phyloP scores from a whole-genome alignment of 2,797 vertebrate species.

The Vipera ursinii region DNA sequence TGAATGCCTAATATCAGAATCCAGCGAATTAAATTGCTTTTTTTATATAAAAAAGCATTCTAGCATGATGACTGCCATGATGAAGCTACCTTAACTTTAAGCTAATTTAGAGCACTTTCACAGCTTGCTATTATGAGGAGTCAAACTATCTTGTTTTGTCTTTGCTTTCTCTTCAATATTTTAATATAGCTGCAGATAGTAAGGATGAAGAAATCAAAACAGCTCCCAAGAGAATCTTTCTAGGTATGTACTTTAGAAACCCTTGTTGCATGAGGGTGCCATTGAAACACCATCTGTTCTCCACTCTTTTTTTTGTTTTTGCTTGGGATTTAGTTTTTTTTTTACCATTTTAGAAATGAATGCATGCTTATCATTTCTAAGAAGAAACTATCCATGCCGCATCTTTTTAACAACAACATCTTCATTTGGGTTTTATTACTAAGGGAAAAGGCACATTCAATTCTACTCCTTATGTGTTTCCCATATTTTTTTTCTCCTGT shows the following conservation, averaged over 20 bases:
- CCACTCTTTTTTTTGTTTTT: background rate
- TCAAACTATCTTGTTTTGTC: constrained; percentile 70
- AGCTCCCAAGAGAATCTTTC: constrained; percentile 88
- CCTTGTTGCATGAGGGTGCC: constrained; percentile 59
- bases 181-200: constrained; percentile 87
- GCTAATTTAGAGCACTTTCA: constrained; percentile 15
- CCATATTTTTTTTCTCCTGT: background rate
- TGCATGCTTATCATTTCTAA: constrained; percentile 37
- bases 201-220: constrained; percentile 94
- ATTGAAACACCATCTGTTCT: background rate
- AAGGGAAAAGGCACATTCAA: constrained; percentile 57
- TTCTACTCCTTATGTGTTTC: background rate
- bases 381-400: background rate
- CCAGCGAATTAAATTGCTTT: background rate
- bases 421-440: constrained; percentile 19
- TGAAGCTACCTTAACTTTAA: constrained; percentile 54
- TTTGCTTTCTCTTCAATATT: constrained; percentile 58
- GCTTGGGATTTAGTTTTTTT: background rate
- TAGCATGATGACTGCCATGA: constrained; percentile 39
- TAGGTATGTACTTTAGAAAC: constrained; percentile 87
- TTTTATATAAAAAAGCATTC: constrained; percentile 8
- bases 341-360: constrained; percentile 36
- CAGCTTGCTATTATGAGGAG: constrained; percentile 49
- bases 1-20: background rate
- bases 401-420: constrained; percentile 32